phyloP scores from a whole-genome alignment of 2,888 invertebrate species.

The Latheticus oryzae region DNA sequence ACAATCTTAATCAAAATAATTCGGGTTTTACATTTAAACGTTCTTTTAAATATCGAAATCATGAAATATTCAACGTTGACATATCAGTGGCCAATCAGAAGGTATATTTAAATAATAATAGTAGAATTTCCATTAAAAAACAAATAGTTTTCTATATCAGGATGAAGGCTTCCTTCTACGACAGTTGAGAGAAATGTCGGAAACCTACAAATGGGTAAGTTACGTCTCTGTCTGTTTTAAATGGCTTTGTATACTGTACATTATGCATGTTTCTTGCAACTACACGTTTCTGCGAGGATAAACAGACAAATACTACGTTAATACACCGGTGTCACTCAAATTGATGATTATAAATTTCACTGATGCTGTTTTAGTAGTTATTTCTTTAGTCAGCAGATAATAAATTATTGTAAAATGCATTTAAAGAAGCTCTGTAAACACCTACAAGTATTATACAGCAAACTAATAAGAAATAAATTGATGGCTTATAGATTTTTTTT shows the following conservation, averaged over 20 bases:
- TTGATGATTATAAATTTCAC: no score
- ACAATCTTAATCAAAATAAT: constrained; percentile 16
- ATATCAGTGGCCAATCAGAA: constrained; percentile 37
- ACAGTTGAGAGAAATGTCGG: constrained; percentile 24
- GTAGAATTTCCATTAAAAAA: constrained; percentile 11
- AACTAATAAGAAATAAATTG: constrained; percentile 4
- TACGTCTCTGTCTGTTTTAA: no score
- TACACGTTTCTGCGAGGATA: no score
- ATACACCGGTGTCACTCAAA: no score
- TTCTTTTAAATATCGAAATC: constrained; percentile 31
- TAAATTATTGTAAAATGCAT: no score
- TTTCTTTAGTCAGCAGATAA: no score
- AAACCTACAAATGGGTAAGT: constrained; percentile 42
- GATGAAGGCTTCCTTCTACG: constrained; percentile 29
- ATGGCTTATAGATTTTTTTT: constrained; percentile 16
- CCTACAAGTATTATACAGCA: no score
- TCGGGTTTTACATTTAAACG: constrained; percentile 30
- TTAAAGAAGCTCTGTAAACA: no score
- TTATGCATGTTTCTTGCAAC: no score
- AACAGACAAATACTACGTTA: no score
- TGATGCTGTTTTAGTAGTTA: no score
- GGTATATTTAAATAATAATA: constrained; percentile 35
- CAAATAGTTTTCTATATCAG: constrained; percentile 26
- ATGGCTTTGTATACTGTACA: no score
- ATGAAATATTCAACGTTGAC: constrained; percentile 42